Base-by-base conservation (phyloP, 2,113 vertebrate genomes). In the Petroica traversi region DNA sequence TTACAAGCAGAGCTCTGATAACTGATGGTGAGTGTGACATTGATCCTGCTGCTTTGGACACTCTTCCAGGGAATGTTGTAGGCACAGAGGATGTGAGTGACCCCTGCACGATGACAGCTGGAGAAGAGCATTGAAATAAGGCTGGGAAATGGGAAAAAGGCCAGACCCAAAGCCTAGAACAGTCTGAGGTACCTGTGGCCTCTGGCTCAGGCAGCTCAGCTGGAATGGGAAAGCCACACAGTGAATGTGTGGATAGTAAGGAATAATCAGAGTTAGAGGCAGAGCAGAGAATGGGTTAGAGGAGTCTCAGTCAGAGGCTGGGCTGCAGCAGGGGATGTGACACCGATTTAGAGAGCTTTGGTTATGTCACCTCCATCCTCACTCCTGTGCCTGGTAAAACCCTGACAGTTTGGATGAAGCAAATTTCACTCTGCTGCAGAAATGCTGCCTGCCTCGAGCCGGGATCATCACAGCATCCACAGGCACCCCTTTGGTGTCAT, bases 1-100 rank as follows among this genome's bases (percentile, higher is more conserved):
- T 99, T 85, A 99, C 99, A 54, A 99, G 99, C 97, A 98, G 99
- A 96, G 99, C 99, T 3, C 98, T 99, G 92, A 99, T 99, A 96
- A 99, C 99, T 0, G 99, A 99, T 33, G 99, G 99, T 99, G 98
- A 96, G 99, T 98, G 66, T 63, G 22, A 78, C 49, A 14, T 4
- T 73, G 33, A 45, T 69, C 17, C 59, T 69, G 40, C 59, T 75
- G 75, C 36, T 34, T 72, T 92, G 67, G 6, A 6, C 31, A 15
- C 23, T 63, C 15, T 63, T 85, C 69, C 51, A 72, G 62, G 61
- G 29, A 68, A 54, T 57, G 41, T 18, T 75, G 57, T 31, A 67
- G 72, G 20, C 26, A 24, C 9, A 41, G 34, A 77, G 34, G 40
- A 18, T 34, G 28, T 0, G 8, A 62, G 69, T 75, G 71, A 54